Evolutionary conservation across 1,140 invertebrate species (phyloP), one percentile per base, ranked within the genome.

Genomic region (Asbolus verrucosus): DNA sequence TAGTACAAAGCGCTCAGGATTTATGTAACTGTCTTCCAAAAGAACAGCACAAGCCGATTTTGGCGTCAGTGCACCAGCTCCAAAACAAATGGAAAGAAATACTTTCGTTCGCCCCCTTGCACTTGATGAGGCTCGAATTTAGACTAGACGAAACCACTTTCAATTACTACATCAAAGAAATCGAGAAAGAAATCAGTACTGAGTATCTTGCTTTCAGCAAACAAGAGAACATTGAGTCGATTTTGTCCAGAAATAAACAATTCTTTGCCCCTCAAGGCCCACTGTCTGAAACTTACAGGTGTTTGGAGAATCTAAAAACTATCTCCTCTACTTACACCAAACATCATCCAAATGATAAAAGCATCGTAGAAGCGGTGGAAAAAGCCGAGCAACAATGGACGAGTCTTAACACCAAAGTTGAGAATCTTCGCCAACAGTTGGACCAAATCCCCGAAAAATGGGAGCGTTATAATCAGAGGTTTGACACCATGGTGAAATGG

Each of bases 91-190:
- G 93, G 93, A 89, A 91, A 69, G 87, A 92, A 67, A 88, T 96
- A 4, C 83, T 94, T 6, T 86, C 85, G 8, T 87, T 90, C 71
- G 93, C 92, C 0, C 95, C 95, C 0, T 82, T 93, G 15, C 94
- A 96, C 82, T 83, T 97, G 16, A 90, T 95, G 83, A 88, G 90
- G 72, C 83, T 97, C n/a, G 95, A 98, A 82, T 97, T 97, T 81
- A 83, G 90, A 9, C 80, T 96, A 2, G 92, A 96, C 67, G 94
- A 97, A 81, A 87, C 91, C 9, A 89, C 91, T 1, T 96, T 97
- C 81, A 86, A 89, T 60, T 90, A 94, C 65, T 92, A 92, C 69
- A 83, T 97, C 21, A 93, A 94, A 75, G 93, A 95, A 73, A 92
- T 97, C 63, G 94, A 98, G 78, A 92, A 92, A 77, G 93, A 96